Conservation (phyloP, 2,797 vertebrate species). For the Enteromius treurensis region DNA sequence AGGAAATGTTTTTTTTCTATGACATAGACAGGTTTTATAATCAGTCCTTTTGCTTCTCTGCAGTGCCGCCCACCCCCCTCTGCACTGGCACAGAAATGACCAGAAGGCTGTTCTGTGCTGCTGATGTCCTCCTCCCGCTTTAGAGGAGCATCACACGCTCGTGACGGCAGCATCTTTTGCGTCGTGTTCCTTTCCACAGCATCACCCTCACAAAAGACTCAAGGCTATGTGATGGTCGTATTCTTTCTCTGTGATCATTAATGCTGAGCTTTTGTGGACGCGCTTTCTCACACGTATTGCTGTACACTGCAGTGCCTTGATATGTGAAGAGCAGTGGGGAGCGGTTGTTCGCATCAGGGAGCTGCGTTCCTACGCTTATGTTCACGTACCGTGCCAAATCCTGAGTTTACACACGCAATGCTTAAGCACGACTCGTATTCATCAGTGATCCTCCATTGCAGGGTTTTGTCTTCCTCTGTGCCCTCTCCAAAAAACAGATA, state of each 20-base stretch:
- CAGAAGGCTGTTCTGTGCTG: slow-evolving; percentile 49
- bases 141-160: slow-evolving; percentile 60
- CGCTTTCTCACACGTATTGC: slow-evolving; percentile 13
- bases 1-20: slow-evolving; percentile 43
- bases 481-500: not conserved
- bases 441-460: not conserved
- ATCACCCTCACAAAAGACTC: slow-evolving; percentile 45
- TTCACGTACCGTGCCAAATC: slow-evolving; percentile 13
- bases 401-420: not conserved
- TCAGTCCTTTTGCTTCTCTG: slow-evolving; percentile 30
- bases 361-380: not conserved
- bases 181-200: slow-evolving; percentile 40
- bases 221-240: slow-evolving; percentile 29
- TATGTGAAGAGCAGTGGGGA: slow-evolving; percentile 9
- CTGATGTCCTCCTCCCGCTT: slow-evolving; percentile 29
- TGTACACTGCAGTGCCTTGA: not conserved
- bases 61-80: slow-evolving; percentile 39
- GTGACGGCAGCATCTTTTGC: slow-evolving; percentile 58
- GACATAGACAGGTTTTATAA: slow-evolving; percentile 61
- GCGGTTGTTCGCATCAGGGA: not conserved
- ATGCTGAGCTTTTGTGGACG: not conserved
- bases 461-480: not conserved
- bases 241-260: slow-evolving; percentile 1
- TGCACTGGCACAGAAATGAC: slow-evolving; percentile 42
- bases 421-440: not conserved